Base-by-base conservation (phyloP, 1,140 invertebrate genomes). In the Megalopta genalis region DNA sequence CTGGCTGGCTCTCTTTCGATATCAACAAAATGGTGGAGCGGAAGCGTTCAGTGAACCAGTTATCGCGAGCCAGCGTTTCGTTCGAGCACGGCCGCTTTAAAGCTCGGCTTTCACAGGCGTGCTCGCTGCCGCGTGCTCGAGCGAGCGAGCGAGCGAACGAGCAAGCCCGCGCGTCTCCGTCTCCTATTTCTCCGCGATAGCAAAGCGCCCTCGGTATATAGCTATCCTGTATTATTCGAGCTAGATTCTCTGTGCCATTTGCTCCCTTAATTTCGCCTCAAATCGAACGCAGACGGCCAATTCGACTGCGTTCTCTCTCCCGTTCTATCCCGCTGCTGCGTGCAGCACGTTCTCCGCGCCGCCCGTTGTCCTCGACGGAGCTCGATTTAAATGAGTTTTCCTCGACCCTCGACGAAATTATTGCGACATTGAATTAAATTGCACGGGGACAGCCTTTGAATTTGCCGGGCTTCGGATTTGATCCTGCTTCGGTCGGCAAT, bases 21-120 rank as follows among this genome's bases (percentile, higher is more conserved):
- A 72, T 72, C 76, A 78, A 78, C 76, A 54, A 71, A 77, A 77
- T 71, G 59, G 16, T 37, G 60, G 60, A 42, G 21, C 46, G 59
- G 18, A 27, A 71, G 46, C 67, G 75, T 54, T 71, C 75, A 23
- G 46, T 63, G 67, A 63, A 71, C 46, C 76, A 71, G 76, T 71
- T 77, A 77, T 77, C 76, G 76, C 68, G 32, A 63, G 23, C 62
- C 14, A 12, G 21, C 72, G 63, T 66, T 75, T 66, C 63, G 32
- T 65, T 65, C 49, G 49, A 57, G 10, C 32, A 46, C 18, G 14
- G 23, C 14, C 42, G 64, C 39, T 71, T 54, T 52, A 39, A 64
- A 71, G 57, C 75, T 10, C 46, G 2, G 27, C 64, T 68, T 66
- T 68, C 73, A 60, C 52, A 18, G 37, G 59, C 64, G 39, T 37